Evolutionary conservation across 2,888 invertebrate species (phyloP).

Genomic region (Cheiracanthium punctorium): DNA sequence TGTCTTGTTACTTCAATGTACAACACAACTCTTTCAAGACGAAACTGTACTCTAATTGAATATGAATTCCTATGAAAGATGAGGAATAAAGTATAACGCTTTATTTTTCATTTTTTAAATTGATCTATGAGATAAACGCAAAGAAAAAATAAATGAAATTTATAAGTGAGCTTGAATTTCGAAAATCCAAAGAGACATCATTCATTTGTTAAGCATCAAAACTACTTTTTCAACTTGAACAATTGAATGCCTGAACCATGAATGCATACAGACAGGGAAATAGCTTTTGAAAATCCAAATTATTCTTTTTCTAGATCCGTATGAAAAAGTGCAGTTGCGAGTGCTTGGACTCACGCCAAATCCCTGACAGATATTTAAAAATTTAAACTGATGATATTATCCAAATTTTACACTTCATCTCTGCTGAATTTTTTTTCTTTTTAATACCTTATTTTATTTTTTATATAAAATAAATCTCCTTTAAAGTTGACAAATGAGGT

Average conservation of each 20-base stretch:
- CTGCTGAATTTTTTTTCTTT: neutral
- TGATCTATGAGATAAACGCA: neutral
- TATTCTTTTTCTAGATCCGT: neutral
- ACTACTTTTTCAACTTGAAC: neutral
- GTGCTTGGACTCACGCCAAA: neutral
- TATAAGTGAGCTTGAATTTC: neutral
- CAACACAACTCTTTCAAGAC: too few relatives aligned
- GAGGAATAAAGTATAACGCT: neutral
- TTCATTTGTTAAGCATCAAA: neutral
- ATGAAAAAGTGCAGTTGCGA: neutral
- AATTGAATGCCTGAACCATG: neutral
- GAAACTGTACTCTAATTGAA: neutral
- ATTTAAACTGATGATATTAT: neutral
- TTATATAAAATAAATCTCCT: neutral
- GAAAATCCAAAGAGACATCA: neutral
- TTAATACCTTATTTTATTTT: neutral
- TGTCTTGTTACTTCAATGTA: too few relatives aligned
- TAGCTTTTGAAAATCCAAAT: neutral
- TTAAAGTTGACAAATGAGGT: too few relatives aligned
- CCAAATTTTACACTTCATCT: neutral
- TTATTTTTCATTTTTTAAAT: neutral
- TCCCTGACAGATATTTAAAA: neutral
- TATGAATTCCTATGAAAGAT: neutral
- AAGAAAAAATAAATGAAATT: neutral
- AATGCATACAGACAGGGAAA: neutral